Conservation (phyloP, 2,113 vertebrate species). For the Egretta garzetta region DNA sequence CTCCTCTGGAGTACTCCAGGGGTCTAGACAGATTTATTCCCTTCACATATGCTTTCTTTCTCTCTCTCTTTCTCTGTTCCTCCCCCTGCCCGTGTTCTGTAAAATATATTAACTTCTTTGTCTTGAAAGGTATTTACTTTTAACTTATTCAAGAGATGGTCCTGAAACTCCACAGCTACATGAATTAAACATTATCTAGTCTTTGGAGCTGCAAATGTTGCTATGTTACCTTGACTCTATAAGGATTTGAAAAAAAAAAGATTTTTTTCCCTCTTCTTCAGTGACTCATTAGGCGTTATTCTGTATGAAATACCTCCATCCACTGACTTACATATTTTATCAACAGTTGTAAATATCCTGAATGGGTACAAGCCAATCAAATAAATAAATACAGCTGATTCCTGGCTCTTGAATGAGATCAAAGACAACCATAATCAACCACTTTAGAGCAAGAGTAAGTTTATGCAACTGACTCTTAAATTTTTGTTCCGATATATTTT, state of each 20-base stretch:
- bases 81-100: background rate
- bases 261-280: background rate
- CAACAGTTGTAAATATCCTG: background rate
- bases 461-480: background rate
- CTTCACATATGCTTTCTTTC: slow-evolving; percentile 39
- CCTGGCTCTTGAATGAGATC: background rate
- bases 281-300: background rate
- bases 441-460: background rate
- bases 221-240: background rate
- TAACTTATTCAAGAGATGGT: background rate
- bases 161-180: background rate
- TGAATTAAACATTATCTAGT: background rate
- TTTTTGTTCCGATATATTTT: background rate
- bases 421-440: background rate
- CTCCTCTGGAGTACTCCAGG: slow-evolving; percentile 13
- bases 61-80: background rate
- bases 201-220: background rate
- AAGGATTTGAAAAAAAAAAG: background rate
- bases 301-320: background rate
- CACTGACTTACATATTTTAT: background rate
- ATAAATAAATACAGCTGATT: background rate
- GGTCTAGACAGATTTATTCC: slow-evolving; percentile 55
- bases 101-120: slow-evolving; percentile 44
- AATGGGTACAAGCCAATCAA: background rate
- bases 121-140: slow-evolving; percentile 13